Base-by-base conservation (phyloP, 2,113 vertebrate genomes). In the Epinephelus moara region DNA sequence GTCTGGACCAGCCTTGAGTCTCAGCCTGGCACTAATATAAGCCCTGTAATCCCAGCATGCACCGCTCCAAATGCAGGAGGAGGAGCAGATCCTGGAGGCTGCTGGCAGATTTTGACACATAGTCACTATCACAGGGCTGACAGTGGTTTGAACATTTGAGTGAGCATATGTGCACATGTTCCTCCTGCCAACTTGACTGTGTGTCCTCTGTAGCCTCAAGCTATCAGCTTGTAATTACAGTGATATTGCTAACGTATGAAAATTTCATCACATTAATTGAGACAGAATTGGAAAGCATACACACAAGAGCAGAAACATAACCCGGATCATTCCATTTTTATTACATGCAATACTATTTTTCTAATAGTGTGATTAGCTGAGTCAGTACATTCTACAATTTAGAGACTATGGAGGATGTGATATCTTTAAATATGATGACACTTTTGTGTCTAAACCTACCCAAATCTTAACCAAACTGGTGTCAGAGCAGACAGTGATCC, bases 1-100 rank as follows among this genome's bases (percentile, higher is more conserved):
- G 40, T 68, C 53, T 40, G 45, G 66, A 56, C 55, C 13, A 23
- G 72, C 73, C 55, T 42, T 33, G 14, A 73, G 74, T 84, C 70
- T 73, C 53, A 78, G 50, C 37, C 59, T 53, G 62, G 53, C 62
- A 50, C 75, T 56, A 63, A 71, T 55, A 52, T 64, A 75, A 85
- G 25, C 64, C 56, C 70, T 66, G 74, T 25, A 82, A 81, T 92
- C 86, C 80, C 64, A 83, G 72, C 27, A 72, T 84, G 75, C 83
- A 82, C 27, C 21, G 17, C 40, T 87, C 6, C 42, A 37, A 53
- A 75, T 27, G 45, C 45, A 73, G 55, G 50, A 82, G 49, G 62
- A 23, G 49, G 55, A 69, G 76, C 70, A 56, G 59, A 33, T 66
- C 75, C 85, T 56, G 68, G 67, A 78, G 71, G 74, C 64, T 63